These are phyloP conservation scores for Mycalesis mineus DNA, from an alignment of 2,888 invertebrate species.

Conservation along the genomic window DNA sequence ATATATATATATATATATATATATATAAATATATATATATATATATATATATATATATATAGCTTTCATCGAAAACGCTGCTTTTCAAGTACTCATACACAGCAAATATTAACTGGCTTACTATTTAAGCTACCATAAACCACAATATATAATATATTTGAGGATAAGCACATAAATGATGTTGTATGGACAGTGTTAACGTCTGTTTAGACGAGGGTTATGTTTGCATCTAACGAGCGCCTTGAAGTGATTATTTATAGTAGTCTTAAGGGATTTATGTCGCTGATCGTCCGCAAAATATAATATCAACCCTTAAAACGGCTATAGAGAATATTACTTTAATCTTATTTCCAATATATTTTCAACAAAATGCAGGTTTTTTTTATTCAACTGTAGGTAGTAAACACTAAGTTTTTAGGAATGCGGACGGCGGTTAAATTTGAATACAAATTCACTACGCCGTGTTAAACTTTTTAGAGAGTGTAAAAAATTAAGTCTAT, in stretches of 20 bases:
- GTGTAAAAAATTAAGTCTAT: too few relatives aligned
- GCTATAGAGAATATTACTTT: conserved; percentile 9
- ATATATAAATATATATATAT: too few relatives aligned
- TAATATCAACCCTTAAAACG: conserved; percentile 15
- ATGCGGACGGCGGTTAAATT: too few relatives aligned
- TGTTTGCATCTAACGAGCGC: conserved; percentile 32
- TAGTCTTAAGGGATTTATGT: conserved; percentile 38
- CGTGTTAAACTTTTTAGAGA: too few relatives aligned
- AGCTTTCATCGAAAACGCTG: too few relatives aligned
- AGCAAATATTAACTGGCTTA: not conserved
- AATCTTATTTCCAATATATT: not conserved
- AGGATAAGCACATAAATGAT: conserved; percentile 25
- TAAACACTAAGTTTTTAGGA: too few relatives aligned
- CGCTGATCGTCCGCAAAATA: conserved; percentile 29
- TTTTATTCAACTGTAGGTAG: too few relatives aligned
- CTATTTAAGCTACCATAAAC: conserved; percentile 14
- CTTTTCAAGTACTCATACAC: too few relatives aligned
- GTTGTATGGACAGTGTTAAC: conserved; percentile 33
- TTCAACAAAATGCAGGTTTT: not conserved
- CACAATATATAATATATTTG: not conserved
- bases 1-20: too few relatives aligned
- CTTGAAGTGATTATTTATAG: conserved; percentile 46
- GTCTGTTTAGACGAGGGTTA: conserved; percentile 32
- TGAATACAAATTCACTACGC: too few relatives aligned
- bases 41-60: too few relatives aligned